A percentile compares a stretch with the other conserved stretches of the same genome.
These are phyloP conservation scores for Stegodyphus dumicola DNA, from an alignment of 1,140 invertebrate species.

Conservation along the genomic window DNA sequence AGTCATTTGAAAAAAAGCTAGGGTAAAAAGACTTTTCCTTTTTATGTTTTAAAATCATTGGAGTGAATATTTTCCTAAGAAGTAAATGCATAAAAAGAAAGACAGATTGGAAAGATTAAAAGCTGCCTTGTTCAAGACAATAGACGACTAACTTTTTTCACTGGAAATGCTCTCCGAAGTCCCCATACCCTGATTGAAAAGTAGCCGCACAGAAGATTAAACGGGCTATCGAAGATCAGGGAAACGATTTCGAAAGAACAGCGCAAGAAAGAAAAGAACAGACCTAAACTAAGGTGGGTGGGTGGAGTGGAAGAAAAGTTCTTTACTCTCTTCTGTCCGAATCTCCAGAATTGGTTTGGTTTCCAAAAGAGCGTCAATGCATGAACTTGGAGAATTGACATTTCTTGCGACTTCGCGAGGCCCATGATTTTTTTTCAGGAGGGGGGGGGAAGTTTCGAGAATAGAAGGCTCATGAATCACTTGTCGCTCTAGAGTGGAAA, in stretches of 20 bases:
- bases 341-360: slow-evolving; percentile 45
- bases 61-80: too few species aligned
- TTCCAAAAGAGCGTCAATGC: slow-evolving; percentile 48
- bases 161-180: slow-evolving; percentile 21
- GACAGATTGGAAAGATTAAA: slow-evolving; percentile 48
- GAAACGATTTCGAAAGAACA: slow-evolving; percentile 39
- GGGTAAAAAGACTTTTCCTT: too few species aligned
- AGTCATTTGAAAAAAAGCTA: too few species aligned
- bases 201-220: slow-evolving; percentile 56
- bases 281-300: not conserved
- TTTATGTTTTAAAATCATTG: too few species aligned
- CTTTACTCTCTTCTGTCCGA: slow-evolving; percentile 9
- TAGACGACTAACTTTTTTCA: slow-evolving; percentile 18
- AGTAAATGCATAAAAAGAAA: not conserved
- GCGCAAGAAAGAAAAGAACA: slow-evolving; percentile 8
- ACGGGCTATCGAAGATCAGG: slow-evolving; percentile 51
- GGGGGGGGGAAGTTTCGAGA: not conserved
- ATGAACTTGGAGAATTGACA: slow-evolving; percentile 46
- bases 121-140: slow-evolving; percentile 32
- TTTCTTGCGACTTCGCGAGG: slow-evolving; percentile 39
- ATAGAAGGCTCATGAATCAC: slow-evolving; percentile 37
- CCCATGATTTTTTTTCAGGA: not conserved
- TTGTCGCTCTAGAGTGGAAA: slow-evolving; percentile 13
- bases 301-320: slow-evolving; percentile 3
- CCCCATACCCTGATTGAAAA: slow-evolving; percentile 46